Evolutionary conservation across 1,140 invertebrate species (phyloP), one percentile per base, ranked within the genome.

Genomic region (Carcinoscorpius rotundicauda): DNA sequence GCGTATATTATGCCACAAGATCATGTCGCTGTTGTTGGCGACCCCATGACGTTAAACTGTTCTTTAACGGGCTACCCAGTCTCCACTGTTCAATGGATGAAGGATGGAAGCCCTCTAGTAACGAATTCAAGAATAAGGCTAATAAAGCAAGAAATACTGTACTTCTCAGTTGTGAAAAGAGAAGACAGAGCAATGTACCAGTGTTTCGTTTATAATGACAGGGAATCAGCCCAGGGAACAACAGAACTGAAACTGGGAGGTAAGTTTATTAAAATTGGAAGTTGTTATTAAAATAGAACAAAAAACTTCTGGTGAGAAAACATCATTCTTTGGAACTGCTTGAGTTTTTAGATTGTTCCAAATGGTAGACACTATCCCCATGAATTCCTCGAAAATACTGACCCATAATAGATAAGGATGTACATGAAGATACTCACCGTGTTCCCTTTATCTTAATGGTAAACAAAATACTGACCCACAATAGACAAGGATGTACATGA

Each of bases 131-230:
- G 62, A 51, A 52, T 63, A 6, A 49, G 60, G 5, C 61, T 68
- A 29, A 48, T 69, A 49, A 49, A 62, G 3, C 58, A 62, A 6
- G 69, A 69, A 53, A 63, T 73, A n/a, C 68, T 79, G 9, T 70
- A 74, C 55, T 74, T 80, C 5, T 63, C 68, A 0, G 86, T 87
- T 4, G 91, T 98, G 0, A 87, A 90, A 76, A 91, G 95, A 72
- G 89, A 94, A 78, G 93, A 97, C 75, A 92, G 91, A 74, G 94
- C 93, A 75, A 97, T 97, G 93, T 98, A 97, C 75, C 93, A 97
- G 73, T 97, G 94, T 75, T 93, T 97, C 74, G 89, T 94, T 52
- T 82, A 88, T 59, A 96, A 96, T 75, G 91, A 95, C 73, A 89
- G 93, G 76, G 92, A 96, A 78, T 93, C 88, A 71, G 73, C 71